These are phyloP conservation scores for Hedychridium roseum DNA, from an alignment of 2,888 invertebrate genomes.

Conservation along the genomic window DNA sequence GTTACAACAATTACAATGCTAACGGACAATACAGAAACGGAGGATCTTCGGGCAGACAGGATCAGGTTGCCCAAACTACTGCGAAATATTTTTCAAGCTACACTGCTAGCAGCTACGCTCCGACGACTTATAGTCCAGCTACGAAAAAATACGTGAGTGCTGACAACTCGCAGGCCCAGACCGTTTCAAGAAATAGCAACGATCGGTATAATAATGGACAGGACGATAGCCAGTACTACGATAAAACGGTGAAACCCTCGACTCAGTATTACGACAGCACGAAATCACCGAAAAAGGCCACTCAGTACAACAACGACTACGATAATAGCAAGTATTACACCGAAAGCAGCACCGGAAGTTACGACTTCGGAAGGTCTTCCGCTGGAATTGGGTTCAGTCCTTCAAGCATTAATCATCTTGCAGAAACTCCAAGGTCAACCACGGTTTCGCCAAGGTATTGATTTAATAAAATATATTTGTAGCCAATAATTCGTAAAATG, in stretches of 20 bases:
- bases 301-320: constrained; percentile 50
- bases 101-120: constrained; percentile 64
- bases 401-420: constrained; percentile 58
- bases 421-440: constrained; percentile 54
- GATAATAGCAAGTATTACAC: constrained; percentile 46
- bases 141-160: constrained; percentile 41
- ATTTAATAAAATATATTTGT: too few species aligned
- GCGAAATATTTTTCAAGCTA: constrained; percentile 59
- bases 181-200: constrained; percentile 19
- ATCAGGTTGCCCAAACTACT: constrained; percentile 50
- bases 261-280: constrained; percentile 51
- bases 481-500: too few species aligned
- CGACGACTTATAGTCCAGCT: constrained; percentile 64
- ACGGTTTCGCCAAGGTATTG: constrained; percentile 55
- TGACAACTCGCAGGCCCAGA: constrained; percentile 32
- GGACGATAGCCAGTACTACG: constrained; percentile 44
- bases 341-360: constrained; percentile 52
- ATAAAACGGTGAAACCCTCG: constrained; percentile 41
- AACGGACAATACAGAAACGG: constrained; percentile 38
- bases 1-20: constrained; percentile 33
- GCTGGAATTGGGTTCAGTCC: constrained; percentile 58
- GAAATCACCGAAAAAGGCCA: constrained; percentile 51
- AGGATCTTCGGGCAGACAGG: constrained; percentile 50
- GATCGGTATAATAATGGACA: constrained; percentile 22
- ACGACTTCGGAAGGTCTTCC: constrained; percentile 50